These are phyloP conservation scores for Drosophila jambulina DNA, from an alignment of 1,140 invertebrate species.

Conservation along the genomic window DNA sequence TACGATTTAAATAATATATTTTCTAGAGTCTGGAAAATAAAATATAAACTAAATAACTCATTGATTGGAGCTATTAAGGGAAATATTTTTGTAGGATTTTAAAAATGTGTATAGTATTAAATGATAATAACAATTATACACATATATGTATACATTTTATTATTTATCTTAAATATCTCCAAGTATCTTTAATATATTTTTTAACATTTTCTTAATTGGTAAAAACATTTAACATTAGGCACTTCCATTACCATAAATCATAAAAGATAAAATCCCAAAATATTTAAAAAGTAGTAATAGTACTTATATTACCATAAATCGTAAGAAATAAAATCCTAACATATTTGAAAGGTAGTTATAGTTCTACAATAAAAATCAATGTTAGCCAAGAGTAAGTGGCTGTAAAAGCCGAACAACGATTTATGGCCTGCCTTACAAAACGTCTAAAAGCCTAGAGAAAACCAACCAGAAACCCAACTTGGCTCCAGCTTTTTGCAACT, in stretches of 20 bases:
- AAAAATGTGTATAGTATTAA: not conserved
- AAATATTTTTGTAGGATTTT: not conserved
- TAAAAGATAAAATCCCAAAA: not conserved
- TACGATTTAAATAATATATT: not conserved
- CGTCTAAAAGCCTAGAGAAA: conserved; percentile 11
- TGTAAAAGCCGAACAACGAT: conserved; percentile 1
- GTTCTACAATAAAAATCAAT: not conserved
- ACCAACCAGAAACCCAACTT: not conserved
- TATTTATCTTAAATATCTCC: too few relatives aligned
- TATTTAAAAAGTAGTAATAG: not conserved
- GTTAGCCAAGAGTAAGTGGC: not conserved
- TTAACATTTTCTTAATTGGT: not conserved
- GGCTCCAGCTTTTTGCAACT: conserved; percentile 18
- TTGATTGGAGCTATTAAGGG: not conserved
- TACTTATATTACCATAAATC: not conserved
- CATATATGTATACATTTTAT: too few relatives aligned
- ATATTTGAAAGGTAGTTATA: not conserved
- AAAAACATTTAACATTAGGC: not conserved
- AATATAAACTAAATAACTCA: not conserved
- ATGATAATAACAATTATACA: not conserved
- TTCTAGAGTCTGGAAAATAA: not conserved
- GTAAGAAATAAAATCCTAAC: not conserved
- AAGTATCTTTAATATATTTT: not conserved
- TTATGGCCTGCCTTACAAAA: conserved; percentile 13
- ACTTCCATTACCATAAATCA: not conserved